Percentiles rank a stretch among this genome's conserved stretches.
Evolutionary conservation across 2,113 vertebrate genomes (phyloP).

Genomic region (Corythaixoides concolor): DNA sequence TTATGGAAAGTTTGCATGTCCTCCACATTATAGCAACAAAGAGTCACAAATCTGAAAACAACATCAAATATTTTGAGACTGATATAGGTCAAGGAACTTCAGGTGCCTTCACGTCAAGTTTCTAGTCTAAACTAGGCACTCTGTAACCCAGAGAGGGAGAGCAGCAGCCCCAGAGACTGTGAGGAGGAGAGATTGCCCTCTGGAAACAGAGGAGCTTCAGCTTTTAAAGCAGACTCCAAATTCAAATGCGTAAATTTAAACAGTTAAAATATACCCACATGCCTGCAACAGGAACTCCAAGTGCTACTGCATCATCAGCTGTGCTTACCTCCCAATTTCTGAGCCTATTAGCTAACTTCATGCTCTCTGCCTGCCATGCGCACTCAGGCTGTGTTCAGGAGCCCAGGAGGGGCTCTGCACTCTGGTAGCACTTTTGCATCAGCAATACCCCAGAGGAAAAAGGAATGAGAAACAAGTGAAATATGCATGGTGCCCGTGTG

Average conservation of each 20-base stretch:
- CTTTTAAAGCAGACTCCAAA: not conserved
- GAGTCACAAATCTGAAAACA: not conserved
- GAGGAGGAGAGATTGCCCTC: not conserved
- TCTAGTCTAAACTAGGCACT: not conserved
- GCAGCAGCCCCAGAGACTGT: not conserved
- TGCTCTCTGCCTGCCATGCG: not conserved
- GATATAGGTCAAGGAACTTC: not conserved
- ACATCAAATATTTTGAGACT: not conserved
- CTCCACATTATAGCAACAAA: not conserved
- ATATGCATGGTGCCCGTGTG: not conserved
- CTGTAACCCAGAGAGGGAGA: not conserved
- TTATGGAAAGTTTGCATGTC: not conserved
- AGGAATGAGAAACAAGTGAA: not conserved
- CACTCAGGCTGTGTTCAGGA: not conserved
- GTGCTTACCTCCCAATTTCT: not conserved
- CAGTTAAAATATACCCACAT: not conserved
- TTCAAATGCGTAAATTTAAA: not conserved
- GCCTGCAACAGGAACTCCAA: not conserved
- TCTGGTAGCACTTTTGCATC: not conserved
- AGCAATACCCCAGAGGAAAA: not conserved
- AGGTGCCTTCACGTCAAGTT: not conserved
- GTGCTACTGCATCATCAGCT: not conserved
- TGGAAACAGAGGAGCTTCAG: not conserved
- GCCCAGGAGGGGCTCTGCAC: not conserved
- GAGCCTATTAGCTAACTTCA: not conserved